Conservation (phyloP, 2,888 invertebrate species). For the Acleris sparsana region DNA sequence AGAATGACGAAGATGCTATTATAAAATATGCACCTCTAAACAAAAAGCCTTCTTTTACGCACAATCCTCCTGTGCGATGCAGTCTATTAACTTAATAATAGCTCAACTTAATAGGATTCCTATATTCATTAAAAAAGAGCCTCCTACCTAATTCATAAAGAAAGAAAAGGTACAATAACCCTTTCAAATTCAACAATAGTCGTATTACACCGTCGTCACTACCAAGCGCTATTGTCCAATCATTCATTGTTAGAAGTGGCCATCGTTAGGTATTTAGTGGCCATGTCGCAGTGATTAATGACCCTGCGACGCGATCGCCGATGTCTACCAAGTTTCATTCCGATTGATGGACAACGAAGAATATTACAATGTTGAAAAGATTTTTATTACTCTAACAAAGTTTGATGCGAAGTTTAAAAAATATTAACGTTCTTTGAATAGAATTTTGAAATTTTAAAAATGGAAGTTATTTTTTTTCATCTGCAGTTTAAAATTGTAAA, state of each 20-base stretch:
- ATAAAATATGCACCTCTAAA: too few species aligned
- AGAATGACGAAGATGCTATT: too few species aligned
- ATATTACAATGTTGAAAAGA: background rate
- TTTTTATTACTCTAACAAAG: background rate
- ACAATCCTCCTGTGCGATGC: too few species aligned
- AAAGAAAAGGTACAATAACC: background rate
- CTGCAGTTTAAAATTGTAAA: too few species aligned
- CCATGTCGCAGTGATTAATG: conserved; percentile 16
- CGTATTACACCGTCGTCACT: conserved; percentile 1
- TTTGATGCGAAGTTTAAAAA: background rate
- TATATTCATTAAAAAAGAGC: too few species aligned
- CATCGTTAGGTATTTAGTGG: conserved; percentile 9
- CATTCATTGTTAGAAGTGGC: conserved; percentile 29
- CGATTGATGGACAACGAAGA: conserved; percentile 20
- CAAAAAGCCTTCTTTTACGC: too few species aligned
- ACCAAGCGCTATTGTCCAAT: conserved; percentile 18
- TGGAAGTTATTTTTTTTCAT: too few species aligned
- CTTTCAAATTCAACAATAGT: conserved; percentile 7
- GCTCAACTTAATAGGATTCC: too few species aligned
- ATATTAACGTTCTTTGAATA: too few species aligned
- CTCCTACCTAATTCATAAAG: too few species aligned
- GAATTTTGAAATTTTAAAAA: too few species aligned
- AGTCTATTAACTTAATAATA: too few species aligned
- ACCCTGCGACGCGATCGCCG: conserved; percentile 3
- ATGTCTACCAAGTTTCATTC: conserved; percentile 24